Percentiles rank a stretch among this genome's conserved stretches.
Evolutionary conservation across 2,888 invertebrate genomes (phyloP).

Genomic region (Epinotia brunnichana): DNA sequence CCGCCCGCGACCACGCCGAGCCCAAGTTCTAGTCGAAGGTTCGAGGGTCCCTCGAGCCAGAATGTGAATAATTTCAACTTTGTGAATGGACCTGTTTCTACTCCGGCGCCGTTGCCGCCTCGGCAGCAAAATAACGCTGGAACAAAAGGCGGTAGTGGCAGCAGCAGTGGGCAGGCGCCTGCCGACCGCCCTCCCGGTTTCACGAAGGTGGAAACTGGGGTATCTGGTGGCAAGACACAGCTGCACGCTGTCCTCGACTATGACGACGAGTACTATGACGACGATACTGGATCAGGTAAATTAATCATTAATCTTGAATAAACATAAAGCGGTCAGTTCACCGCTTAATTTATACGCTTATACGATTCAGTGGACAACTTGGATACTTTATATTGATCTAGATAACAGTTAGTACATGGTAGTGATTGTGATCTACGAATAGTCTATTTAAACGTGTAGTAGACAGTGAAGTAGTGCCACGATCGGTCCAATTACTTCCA

Average conservation of each 20-base stretch:
- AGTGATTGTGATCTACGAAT: conserved; percentile 57
- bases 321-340: conserved; percentile 53
- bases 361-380: conserved; percentile 27
- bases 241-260: conserved; percentile 90
- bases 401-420: conserved; percentile 50
- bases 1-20: conserved; percentile 65
- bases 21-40: conserved; percentile 74
- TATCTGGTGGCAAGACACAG: conserved; percentile 85
- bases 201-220: conserved; percentile 85
- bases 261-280: conserved; percentile 86
- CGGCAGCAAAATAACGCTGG: conserved; percentile 75
- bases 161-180: conserved; percentile 63
- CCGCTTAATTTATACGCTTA: conserved; percentile 36
- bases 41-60: conserved; percentile 67
- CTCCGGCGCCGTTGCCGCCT: conserved; percentile 57
- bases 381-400: conserved; percentile 29
- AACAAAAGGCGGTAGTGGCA: conserved; percentile 71
- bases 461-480: conserved; percentile 55
- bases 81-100: conserved; percentile 60
- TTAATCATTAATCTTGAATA: conserved; percentile 38
- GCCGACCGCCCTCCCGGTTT: conserved; percentile 85
- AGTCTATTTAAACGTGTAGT: conserved; percentile 47
- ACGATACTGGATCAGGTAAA: conserved; percentile 81
- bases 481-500: conserved; percentile 64
- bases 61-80: conserved; percentile 73